Base-by-base conservation (phyloP, 1,140 invertebrate species). In the Drosophila equinoxialis region DNA sequence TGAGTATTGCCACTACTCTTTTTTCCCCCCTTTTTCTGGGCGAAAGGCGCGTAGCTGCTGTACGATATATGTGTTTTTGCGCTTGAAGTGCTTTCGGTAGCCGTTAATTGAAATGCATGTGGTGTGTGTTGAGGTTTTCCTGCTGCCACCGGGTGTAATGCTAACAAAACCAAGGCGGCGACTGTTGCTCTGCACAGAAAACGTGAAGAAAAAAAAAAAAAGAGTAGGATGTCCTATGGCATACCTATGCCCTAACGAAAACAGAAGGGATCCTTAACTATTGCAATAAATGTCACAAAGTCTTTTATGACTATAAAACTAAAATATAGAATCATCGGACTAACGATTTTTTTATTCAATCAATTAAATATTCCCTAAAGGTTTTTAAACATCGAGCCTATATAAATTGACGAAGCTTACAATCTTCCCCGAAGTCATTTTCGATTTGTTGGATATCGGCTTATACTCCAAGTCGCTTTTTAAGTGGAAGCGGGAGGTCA, bases 51-150 rank as follows among this genome's bases (percentile, higher is more conserved):
- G 51, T 39, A 54, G 58, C 39, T 54, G 45, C 14, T 35, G 77
- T 79, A 71, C 82, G 72, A 45, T 74, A 86, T 79, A 86, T 79
- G 83, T 87, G 79, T 87, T 87, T 86, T 87, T 82, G 73, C 74
- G 71, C 74, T 84, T 71, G 67, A 81, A 86, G 79, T 86, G 83
- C 83, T 87, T 79, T 79, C 65, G 76, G 68, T 82, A 68, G 72
- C 83, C 79, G 83, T 86, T 86, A 86, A 86, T 86, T 86, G 83
- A 86, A 86, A 86, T 86, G 83, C 83, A 87, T 87, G 83, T 67
- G 83, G 73, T 68, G 72, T 68, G 72, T 60, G 58, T 54, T 48
- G 17, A 33, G 54, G 20, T 20, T n/a, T 51, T 20, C 45, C 30
- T 20, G 63, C 11, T 62, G 60, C 41, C 14, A 26, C 13, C n/a